Percentiles rank a stretch among this genome's conserved stretches.
Conservation (phyloP, 1,140 invertebrate species). For the Semibalanus balanoides region DNA sequence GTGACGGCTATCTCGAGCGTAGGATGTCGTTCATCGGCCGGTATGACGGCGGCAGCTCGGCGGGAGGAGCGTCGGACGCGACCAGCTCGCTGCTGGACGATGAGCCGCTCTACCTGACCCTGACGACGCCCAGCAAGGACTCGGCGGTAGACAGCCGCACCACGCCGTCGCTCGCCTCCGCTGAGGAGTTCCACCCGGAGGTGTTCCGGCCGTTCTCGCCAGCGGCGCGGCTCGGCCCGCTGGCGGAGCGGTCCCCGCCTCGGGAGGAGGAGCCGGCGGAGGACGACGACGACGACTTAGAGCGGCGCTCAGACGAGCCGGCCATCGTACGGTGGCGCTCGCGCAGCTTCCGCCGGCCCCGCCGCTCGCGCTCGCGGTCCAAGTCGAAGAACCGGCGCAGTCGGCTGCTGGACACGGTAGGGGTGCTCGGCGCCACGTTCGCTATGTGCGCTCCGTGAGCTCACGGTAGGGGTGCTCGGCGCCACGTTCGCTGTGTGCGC, state of each 20-base stretch:
- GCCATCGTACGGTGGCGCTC: neutral
- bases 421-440: neutral
- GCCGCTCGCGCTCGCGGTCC: neutral
- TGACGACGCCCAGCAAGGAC: neutral
- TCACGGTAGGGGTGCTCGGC: neutral
- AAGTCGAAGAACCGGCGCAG: conserved; percentile 1
- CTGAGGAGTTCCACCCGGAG: neutral
- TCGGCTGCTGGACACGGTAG: neutral
- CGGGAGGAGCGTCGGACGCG: neutral
- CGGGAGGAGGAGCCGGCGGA: neutral
- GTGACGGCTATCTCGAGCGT: neutral
- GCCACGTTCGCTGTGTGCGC: neutral
- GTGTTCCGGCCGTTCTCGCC: neutral
- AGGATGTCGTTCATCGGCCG: neutral
- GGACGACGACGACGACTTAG: neutral
- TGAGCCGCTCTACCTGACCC: neutral
- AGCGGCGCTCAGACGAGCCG: neutral
- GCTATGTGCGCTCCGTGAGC: neutral
- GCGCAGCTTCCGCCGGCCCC: neutral
- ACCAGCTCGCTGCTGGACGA: neutral
- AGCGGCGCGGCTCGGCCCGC: neutral
- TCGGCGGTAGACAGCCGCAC: neutral
- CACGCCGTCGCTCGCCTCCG: neutral
- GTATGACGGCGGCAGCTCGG: neutral
- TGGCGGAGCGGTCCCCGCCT: neutral